Percentiles rank a stretch among this genome's conserved stretches.
Evolutionary conservation across 1,140 invertebrate genomes (phyloP).

Genomic region (Drosophila trapezifrons): DNA sequence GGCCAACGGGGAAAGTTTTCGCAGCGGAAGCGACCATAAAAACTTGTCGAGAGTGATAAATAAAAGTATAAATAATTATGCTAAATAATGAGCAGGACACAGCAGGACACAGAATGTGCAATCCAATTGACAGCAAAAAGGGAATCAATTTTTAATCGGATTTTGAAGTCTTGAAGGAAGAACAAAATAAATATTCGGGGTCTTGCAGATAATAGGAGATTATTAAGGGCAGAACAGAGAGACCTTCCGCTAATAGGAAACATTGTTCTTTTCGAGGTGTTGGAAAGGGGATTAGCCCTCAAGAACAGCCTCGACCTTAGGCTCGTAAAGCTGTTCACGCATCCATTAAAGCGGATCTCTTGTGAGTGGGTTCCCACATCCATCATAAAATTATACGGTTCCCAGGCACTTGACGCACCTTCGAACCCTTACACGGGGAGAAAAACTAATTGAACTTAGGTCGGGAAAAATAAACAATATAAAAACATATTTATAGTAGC

Average conservation of each 20-base stretch:
- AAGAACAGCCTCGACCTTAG: not conserved
- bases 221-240: too few species aligned
- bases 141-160: not conserved
- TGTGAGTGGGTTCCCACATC: slow-evolving; percentile 12
- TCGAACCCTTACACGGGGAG: not conserved
- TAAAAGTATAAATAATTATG: slow-evolving; percentile 71
- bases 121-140: slow-evolving; percentile 2
- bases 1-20: slow-evolving; percentile 8
- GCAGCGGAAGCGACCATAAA: slow-evolving; percentile 29
- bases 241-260: not conserved
- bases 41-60: slow-evolving; percentile 53
- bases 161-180: rapidly evolving
- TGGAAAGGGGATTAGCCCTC: not conserved
- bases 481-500: rapidly evolving
- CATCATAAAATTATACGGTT: slow-evolving; percentile 68
- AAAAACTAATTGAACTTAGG: not conserved
- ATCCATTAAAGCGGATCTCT: not conserved
- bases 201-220: too few species aligned
- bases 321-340: slow-evolving; percentile 19
- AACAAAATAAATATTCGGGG: not conserved
- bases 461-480: rapidly evolving
- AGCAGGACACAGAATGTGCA: not conserved
- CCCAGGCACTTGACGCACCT: slow-evolving; percentile 37
- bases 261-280: not conserved
- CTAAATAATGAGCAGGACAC: slow-evolving; percentile 51